Percentiles rank a stretch among this genome's conserved stretches.
Conservation (phyloP, 2,113 vertebrate species). For the Corvus hawaiiensis region DNA sequence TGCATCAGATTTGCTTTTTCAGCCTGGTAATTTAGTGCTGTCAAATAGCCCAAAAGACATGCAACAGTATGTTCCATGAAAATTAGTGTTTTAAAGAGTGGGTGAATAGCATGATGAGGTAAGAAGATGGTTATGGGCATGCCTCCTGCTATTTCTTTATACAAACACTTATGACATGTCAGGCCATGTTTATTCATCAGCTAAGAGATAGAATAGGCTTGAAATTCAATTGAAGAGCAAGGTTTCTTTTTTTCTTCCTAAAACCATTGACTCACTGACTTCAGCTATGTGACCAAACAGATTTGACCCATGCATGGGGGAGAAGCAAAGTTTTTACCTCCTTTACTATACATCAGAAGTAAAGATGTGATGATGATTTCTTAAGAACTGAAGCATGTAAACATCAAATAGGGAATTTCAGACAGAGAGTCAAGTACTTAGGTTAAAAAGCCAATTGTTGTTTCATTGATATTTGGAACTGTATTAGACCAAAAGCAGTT, state of each 20-base stretch:
- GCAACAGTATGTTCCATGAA: not conserved
- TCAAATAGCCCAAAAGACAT: not conserved
- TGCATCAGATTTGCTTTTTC: not conserved
- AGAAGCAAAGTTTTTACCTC: not conserved
- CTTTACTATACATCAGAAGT: not conserved
- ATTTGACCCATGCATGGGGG: not conserved
- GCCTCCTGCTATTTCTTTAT: not conserved
- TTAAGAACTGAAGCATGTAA: not conserved
- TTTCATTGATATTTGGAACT: not conserved
- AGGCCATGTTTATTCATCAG: not conserved
- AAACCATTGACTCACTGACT: not conserved
- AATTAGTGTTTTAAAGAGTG: not conserved
- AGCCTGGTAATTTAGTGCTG: not conserved
- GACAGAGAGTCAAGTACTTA: not conserved
- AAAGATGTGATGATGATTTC: not conserved
- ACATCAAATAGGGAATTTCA: not conserved
- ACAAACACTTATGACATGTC: not conserved
- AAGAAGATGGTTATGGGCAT: not conserved
- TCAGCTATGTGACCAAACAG: not conserved
- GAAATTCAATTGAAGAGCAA: not conserved
- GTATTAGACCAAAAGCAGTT: not conserved
- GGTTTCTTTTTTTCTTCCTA: not conserved
- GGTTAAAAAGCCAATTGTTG: not conserved
- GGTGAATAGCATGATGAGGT: not conserved
- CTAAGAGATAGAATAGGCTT: not conserved